These are phyloP conservation scores for Caenorhabditis imperialis DNA, from an alignment of 2,888 invertebrate species.

Conservation along the genomic window DNA sequence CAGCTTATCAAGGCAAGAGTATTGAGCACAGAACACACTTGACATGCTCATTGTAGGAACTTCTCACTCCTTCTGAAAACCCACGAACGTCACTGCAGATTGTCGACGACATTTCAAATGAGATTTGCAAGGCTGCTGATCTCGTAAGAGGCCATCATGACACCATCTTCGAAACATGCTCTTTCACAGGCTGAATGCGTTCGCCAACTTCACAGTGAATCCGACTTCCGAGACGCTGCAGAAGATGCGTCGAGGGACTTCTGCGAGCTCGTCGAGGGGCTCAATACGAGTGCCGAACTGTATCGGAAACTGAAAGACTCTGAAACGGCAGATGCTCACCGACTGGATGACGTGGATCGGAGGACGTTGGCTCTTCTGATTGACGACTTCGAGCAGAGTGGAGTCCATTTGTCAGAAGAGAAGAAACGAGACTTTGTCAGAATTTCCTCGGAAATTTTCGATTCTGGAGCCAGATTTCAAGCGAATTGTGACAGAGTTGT, in stretches of 20 bases:
- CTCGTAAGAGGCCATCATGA: no score
- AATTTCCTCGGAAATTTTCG: conserved; percentile 57
- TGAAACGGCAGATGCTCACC: conserved; percentile 83
- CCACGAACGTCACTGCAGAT: conserved; percentile 83
- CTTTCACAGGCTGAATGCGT: conserved; percentile 88
- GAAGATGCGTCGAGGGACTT: conserved; percentile 90
- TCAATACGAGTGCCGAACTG: conserved; percentile 91
- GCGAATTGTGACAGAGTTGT: conserved; percentile 61
- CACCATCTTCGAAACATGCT: background rate
- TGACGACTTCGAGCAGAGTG: conserved; percentile 97
- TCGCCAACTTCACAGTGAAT: conserved; percentile 90
- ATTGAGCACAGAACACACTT: background rate
- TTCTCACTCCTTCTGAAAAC: conserved; percentile 6
- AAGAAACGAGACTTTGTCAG: conserved; percentile 78
- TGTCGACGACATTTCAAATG: conserved; percentile 95
- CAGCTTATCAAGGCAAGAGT: conserved; percentile 46
- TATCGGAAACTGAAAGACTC: conserved; percentile 87
- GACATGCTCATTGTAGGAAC: conserved; percentile 11
- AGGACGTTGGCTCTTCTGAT: conserved; percentile 91
- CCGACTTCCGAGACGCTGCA: conserved; percentile 85
- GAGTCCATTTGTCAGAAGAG: conserved; percentile 90
- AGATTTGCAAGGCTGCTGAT: conserved; percentile 95
- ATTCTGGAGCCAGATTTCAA: conserved; percentile 76
- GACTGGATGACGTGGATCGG: conserved; percentile 83
- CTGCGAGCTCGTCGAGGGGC: conserved; percentile 89